These are phyloP conservation scores for Sinhomidia bicolor DNA, from an alignment of 2,888 invertebrate species.

Conservation along the genomic window DNA sequence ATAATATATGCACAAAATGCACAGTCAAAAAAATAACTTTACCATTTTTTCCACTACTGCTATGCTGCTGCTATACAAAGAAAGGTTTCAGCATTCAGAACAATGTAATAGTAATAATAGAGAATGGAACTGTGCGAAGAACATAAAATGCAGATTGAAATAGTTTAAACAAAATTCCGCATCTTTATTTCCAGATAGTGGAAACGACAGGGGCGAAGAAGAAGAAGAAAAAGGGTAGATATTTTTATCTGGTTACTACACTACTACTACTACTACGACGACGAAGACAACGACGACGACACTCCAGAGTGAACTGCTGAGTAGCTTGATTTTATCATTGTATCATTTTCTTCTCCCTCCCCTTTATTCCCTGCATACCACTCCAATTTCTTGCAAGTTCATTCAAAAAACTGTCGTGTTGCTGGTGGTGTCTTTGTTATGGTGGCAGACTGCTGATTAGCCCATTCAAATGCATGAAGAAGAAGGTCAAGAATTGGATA, in stretches of 20 bases:
- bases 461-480: constrained; percentile 70
- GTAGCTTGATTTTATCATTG: constrained; percentile 53
- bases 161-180: constrained; percentile 5
- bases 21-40: constrained; percentile 34
- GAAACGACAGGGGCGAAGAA: no score
- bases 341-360: not conserved
- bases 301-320: constrained; percentile 5
- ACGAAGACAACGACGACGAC: no score
- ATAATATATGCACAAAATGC: constrained; percentile 69
- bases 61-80: no score
- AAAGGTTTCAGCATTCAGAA: no score
- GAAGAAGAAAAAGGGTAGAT: not conserved
- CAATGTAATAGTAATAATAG: no score
- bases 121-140: constrained; percentile 7
- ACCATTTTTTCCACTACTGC: constrained; percentile 13
- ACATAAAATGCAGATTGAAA: constrained; percentile 34
- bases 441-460: constrained; percentile 59
- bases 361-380: constrained; percentile 19
- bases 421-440: not conserved
- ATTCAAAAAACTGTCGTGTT: constrained; percentile 13
- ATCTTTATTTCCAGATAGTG: not conserved
- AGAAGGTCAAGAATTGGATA: constrained; percentile 67
- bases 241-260: not conserved
- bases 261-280: not conserved
- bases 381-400: constrained; percentile 33